Base-by-base conservation (phyloP, 2,888 invertebrate genomes). In the Pilophorus perplexus region DNA sequence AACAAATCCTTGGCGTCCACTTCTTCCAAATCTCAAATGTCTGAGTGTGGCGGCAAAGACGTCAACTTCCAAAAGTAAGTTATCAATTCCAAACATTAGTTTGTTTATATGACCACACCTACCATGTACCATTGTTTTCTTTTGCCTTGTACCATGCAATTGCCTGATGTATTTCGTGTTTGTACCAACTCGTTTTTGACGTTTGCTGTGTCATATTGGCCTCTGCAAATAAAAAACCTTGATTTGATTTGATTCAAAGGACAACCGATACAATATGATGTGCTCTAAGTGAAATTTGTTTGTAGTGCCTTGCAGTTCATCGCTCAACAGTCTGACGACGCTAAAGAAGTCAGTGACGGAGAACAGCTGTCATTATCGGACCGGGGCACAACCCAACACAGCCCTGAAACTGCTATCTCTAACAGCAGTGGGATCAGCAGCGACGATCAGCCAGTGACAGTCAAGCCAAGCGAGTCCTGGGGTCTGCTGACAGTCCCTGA, bases 1-100 rank as follows among this genome's bases (percentile, higher is more conserved):
- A 88, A 86, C 69, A 88, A 87, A 76, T 88, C 88, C 76, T 79
- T 89, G 74, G 88, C 87, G 42, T 87, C 87, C 33, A 87, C 85
- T 73, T 72, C 73, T 46, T 72, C 73, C 6, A 71, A 71, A 27
- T 65, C 65, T 14, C 65, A 65, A 55, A 42, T 65, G 8, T 65
- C 65, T 25, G 65, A 65, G 23, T 28, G 28, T 28, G 44, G 65
- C 16, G 59, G 25, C 2, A 20, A 28, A 5, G 59, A 54, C 27
- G 40, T 22, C 28, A 37, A 25, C 14, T 37, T 38, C 8, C 65
- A 65, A 42, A 48, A 46, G 62, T 62, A 48, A 33, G 33, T 38
- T 4, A 23, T 20, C n/a, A 3, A 16, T 16, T 2, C n/a, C n/a
- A n/a, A n/a, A n/a, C n/a, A n/a, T n/a, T n/a, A n/a, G n/a, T 8